Base-by-base conservation (phyloP, 2,113 vertebrate species). In the Melanotaenia duboulayi region DNA sequence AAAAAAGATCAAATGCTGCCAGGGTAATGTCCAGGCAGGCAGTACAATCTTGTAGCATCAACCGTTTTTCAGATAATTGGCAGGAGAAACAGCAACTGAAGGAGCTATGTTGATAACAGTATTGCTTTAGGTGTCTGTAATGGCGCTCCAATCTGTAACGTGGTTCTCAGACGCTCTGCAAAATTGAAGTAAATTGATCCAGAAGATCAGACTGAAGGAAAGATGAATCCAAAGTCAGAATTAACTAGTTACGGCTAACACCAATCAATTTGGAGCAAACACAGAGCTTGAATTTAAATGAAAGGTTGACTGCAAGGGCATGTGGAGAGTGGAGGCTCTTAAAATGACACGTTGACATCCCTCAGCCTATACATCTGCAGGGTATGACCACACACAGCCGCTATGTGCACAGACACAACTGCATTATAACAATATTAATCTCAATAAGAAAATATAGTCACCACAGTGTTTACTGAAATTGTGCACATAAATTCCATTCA, bases 141-240 rank as follows among this genome's bases (percentile, higher is more conserved):
- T 0, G 63, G 70, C 16, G 62, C 73, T 51, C 11, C 11, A 3
- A 68, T 65, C 64, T 62, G 40, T 14, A 39, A 76, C 80, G 23
- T 64, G 70, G 40, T 37, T 57, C 17, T 22, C 57, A 57, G 8
- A 39, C 39, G 48, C 25, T 40, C 67, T 58, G 73, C 70, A 63
- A 71, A n/a, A 77, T 48, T 54, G 19, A 46, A 65, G 52, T n/a
- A 50, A 12, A 70, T 48, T 28, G 23, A 62, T 70, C 73, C n/a
- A 46, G 14, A 68, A 23, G 40, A 64, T 56, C n/a, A 59, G 44
- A 66, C 14, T 46, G 40, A 65, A 24, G 2, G 19, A 55, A 40
- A 39, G 39, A 32, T 44, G 24, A 67, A 28, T 11, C 14, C 60
- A 44, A 78, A 20, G 19, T 48, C 16, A 48, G 44, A 48, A 14